These are phyloP conservation scores for Darevskia nairensis DNA, from an alignment of 2,797 vertebrate species.

Conservation along the genomic window DNA sequence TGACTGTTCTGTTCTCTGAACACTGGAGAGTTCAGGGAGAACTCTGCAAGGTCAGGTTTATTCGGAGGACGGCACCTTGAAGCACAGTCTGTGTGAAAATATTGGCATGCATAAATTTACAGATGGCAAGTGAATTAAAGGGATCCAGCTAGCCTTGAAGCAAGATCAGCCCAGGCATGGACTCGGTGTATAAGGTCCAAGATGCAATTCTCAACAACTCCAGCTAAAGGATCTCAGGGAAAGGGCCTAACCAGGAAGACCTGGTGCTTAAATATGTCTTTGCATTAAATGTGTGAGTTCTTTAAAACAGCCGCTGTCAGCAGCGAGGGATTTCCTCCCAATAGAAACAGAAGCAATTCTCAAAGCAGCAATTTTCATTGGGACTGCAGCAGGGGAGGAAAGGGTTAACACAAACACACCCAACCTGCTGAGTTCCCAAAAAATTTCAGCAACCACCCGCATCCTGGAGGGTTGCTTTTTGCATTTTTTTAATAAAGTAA, in stretches of 20 bases:
- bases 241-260: neutral
- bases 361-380: neutral
- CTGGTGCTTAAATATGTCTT: neutral
- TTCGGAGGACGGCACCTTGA: neutral
- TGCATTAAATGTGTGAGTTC: neutral
- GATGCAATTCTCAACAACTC: neutral
- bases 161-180: neutral
- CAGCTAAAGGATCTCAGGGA: neutral
- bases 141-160: neutral
- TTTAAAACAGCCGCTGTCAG: too few relatives aligned
- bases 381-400: neutral
- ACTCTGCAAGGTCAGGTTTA: neutral
- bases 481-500: neutral
- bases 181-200: neutral
- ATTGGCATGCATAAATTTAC: neutral
- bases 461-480: neutral
- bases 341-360: neutral
- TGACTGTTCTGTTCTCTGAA: neutral
- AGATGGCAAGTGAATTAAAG: neutral
- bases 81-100: neutral
- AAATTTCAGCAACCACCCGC: neutral
- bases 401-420: neutral
- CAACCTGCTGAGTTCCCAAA: neutral
- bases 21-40: neutral
- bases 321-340: neutral